Evolutionary conservation across 1,140 invertebrate species (phyloP).

Genomic region (Trichonephila clavata): DNA sequence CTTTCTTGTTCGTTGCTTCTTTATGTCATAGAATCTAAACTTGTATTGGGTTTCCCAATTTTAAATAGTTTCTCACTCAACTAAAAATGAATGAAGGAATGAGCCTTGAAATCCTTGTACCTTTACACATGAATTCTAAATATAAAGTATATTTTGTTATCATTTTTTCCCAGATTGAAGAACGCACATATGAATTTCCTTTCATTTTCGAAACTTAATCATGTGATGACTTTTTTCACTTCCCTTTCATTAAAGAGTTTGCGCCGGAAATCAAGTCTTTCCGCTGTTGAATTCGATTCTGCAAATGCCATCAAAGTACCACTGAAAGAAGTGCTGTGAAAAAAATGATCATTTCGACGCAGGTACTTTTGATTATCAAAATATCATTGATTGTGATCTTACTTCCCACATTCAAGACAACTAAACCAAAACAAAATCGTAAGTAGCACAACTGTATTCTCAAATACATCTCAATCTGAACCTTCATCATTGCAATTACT

Average conservation of each 20-base stretch:
- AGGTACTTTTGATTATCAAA: neutral
- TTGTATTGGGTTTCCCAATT: too few species aligned
- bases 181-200: too few species aligned
- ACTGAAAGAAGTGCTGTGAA: neutral
- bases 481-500: neutral
- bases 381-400: neutral
- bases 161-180: too few species aligned
- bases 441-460: neutral
- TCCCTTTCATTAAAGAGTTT: neutral
- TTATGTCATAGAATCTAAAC: too few species aligned
- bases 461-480: neutral
- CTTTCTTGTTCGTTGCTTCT: too few species aligned
- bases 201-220: too few species aligned
- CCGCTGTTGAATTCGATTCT: neutral
- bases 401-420: neutral
- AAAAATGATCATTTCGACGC: neutral
- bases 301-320: neutral
- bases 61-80: too few species aligned
- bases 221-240: neutral
- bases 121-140: too few species aligned
- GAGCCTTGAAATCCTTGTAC: too few species aligned
- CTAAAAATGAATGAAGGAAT: too few species aligned
- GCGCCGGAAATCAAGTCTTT: neutral
- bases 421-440: neutral
- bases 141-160: too few species aligned